phyloP scores from a whole-genome alignment of 2,888 invertebrate species.

The Lamellibrachia satsuma region DNA sequence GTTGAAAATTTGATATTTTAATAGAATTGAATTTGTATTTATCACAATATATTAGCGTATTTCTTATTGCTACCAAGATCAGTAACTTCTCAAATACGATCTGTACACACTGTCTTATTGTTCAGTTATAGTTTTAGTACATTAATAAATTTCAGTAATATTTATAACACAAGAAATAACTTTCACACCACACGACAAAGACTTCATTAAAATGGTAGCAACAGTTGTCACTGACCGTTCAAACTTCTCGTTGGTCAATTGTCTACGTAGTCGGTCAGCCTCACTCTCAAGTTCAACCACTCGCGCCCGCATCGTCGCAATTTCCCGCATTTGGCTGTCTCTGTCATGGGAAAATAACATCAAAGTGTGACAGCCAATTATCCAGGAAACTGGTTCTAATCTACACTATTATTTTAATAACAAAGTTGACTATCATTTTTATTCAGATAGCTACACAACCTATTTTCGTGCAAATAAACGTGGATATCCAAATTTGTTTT shows the following conservation, averaged over 20 bases:
- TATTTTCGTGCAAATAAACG: too few relatives aligned
- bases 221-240: slow-evolving; percentile 54
- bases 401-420: too few relatives aligned
- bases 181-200: not conserved
- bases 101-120: too few relatives aligned
- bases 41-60: not conserved
- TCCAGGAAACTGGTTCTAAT: not conserved
- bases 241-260: slow-evolving; percentile 65
- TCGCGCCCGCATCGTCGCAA: slow-evolving; percentile 58
- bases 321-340: slow-evolving; percentile 63
- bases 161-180: too few relatives aligned
- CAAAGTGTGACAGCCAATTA: not conserved
- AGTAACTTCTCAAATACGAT: too few relatives aligned
- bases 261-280: slow-evolving; percentile 60
- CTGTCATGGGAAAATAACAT: slow-evolving; percentile 45
- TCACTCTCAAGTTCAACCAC: slow-evolving; percentile 65
- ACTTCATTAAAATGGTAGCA: not conserved
- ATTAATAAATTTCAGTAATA: too few relatives aligned
- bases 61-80: not conserved
- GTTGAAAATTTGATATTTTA: not conserved
- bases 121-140: too few relatives aligned
- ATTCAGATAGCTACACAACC: too few relatives aligned
- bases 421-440: too few relatives aligned
- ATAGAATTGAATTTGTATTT: not conserved
- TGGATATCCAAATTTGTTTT: too few relatives aligned